A percentile compares a stretch with the other conserved stretches of the same genome.
These are phyloP conservation scores for Acleris holmiana DNA, from an alignment of 2,888 invertebrate genomes.

Conservation along the genomic window DNA sequence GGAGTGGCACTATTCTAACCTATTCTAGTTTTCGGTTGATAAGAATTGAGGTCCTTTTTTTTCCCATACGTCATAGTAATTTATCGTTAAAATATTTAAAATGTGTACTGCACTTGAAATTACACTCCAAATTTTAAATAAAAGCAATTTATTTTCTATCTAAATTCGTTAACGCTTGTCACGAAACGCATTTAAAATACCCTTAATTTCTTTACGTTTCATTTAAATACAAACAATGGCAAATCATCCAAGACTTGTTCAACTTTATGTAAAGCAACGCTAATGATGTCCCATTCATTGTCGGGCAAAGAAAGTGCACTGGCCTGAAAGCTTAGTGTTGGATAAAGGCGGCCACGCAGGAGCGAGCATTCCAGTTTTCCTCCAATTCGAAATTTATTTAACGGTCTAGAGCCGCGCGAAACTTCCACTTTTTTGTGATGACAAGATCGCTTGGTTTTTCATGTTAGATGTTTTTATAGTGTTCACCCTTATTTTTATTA, in stretches of 20 bases:
- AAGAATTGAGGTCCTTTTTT: too few species aligned
- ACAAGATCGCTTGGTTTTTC: too few species aligned
- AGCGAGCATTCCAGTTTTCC: slow-evolving; percentile 1
- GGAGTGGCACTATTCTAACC: too few species aligned
- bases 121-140: not conserved
- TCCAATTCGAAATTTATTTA: not conserved
- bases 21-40: too few species aligned
- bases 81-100: too few species aligned
- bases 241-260: slow-evolving; percentile 27
- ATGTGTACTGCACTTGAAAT: too few species aligned
- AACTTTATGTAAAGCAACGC: slow-evolving; percentile 34
- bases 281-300: slow-evolving; percentile 38
- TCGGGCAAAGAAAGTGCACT: slow-evolving; percentile 31
- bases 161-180: not conserved
- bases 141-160: not conserved
- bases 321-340: slow-evolving; percentile 11
- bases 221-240: slow-evolving; percentile 33
- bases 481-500: too few species aligned
- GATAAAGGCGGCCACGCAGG: slow-evolving; percentile 11
- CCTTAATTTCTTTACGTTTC: not conserved
- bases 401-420: not conserved
- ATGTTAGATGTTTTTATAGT: not conserved
- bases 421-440: too few species aligned
- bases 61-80: too few species aligned
- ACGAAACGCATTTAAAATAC: not conserved